Conservation (phyloP, 2,888 invertebrate genomes). For the Spodoptera exigua region DNA sequence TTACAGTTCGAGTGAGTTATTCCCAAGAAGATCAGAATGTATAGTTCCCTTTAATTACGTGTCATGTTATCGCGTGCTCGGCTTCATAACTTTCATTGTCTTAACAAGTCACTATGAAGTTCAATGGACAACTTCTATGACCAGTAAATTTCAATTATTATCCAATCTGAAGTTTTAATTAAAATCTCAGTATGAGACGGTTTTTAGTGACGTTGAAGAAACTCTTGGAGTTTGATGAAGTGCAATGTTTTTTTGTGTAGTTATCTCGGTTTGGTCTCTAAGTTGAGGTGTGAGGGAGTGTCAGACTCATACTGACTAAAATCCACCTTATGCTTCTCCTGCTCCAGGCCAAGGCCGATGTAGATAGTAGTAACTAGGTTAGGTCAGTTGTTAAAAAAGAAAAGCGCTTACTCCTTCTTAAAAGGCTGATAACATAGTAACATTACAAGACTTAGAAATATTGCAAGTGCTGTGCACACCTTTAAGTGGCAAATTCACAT, state of each 20-base stretch:
- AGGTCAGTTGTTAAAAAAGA: no score
- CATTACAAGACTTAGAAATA: no score
- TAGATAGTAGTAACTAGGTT: no score
- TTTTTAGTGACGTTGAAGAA: conserved; percentile 26
- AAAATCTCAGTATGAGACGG: conserved; percentile 30
- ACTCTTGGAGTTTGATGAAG: not conserved
- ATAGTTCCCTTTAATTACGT: conserved; percentile 27
- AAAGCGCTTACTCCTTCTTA: no score
- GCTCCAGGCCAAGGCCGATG: no score
- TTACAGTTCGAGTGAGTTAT: not conserved
- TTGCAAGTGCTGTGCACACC: no score
- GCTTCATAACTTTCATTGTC: conserved; percentile 21
- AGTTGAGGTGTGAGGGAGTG: no score
- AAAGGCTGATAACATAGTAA: no score
- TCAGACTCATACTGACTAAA: no score
- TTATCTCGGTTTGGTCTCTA: no score
- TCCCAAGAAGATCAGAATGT: conserved; percentile 2
- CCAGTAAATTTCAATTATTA: conserved; percentile 46
- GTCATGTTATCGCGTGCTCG: conserved; percentile 12
- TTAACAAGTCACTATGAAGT: conserved; percentile 39
- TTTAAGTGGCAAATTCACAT: no score
- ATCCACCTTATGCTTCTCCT: no score
- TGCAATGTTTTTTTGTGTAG: not conserved
- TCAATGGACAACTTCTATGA: conserved; percentile 32
- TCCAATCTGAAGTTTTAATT: conserved; percentile 54